Base-by-base conservation (phyloP, 30 jellyfish, hydroid and myxozoan genomes). In the Hydra vulgaris region DNA sequence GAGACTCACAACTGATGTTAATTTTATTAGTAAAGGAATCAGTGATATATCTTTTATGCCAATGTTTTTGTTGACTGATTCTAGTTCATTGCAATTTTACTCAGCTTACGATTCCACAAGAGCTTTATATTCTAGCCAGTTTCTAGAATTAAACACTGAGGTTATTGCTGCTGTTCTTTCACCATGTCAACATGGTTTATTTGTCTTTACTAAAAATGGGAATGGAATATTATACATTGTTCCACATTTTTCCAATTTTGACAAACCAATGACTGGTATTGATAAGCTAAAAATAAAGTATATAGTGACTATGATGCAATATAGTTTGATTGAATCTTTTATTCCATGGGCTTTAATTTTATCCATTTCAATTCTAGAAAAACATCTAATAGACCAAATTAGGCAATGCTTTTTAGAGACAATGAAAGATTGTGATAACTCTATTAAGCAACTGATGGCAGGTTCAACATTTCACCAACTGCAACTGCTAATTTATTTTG, bases 321-420 rank as follows among this genome's bases (percentile, higher is more conserved):
- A 84, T 53, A 79, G 96, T 76, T 81, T 84, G 16, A 56, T 73
- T 18, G 81, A 81, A 20, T 84, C 87, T 5, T 70, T 21, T 17
- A 25, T 85, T 8, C 72, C 93, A 0, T 89, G 96, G 96, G 95
- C 81, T 71, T 87, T 89, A 18, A 77, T 74, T 23, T 25, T 89
- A 1, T 52, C 66, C 23, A 21, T 75, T 76, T 83, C 86, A 0
- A 25, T 73, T 26, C 80, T n/a, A 68, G 95, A 89, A 17, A 81
- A 81, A 74, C 82, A 54, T 24, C 54, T 80, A 52, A 26, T 81
- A 0, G 96, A 89, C 71, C 96, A 89, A 70, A 80, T 90, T 54
- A 15, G 27, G 21, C 76, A 40, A 72, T 8, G 23, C 21, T 40
- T 81, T 40, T 8, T 23, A 15, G 86, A 72, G 21, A 77, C 52